These are phyloP conservation scores for Platysternon megacephalum DNA, from an alignment of 2,113 vertebrate species.

Conservation along the genomic window DNA sequence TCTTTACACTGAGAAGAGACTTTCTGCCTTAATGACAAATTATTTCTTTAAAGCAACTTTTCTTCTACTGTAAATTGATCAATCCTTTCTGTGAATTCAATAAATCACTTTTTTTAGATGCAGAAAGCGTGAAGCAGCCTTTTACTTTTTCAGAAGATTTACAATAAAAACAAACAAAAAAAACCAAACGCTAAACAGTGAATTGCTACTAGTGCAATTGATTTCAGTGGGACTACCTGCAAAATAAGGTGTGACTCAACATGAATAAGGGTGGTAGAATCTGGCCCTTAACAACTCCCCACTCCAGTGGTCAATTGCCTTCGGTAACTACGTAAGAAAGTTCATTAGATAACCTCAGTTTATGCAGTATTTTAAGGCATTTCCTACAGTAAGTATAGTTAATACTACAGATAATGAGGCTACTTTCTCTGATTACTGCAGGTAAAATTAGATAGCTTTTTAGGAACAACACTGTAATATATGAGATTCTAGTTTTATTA, in stretches of 20 bases:
- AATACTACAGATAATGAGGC: not conserved
- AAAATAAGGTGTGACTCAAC: not conserved
- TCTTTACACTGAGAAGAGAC: not conserved
- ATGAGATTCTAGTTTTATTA: not conserved
- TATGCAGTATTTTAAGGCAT: not conserved
- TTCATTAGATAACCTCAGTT: not conserved
- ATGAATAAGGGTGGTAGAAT: not conserved
- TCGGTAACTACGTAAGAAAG: too few species aligned
- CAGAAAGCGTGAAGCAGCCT: not conserved
- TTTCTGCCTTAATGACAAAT: not conserved
- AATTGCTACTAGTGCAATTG: not conserved
- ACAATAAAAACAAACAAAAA: too few species aligned
- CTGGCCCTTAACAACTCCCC: not conserved
- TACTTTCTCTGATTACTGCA: not conserved
- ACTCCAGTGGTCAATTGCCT: too few species aligned
- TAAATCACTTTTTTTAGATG: not conserved
- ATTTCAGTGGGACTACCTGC: not conserved
- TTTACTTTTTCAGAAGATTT: not conserved
- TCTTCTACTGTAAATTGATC: not conserved
- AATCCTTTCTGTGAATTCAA: not conserved
- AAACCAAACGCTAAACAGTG: not conserved
- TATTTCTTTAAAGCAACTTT: not conserved
- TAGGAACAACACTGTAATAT: not conserved
- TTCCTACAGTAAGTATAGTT: not conserved
- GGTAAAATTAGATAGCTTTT: not conserved